Evolutionary conservation across 2,888 invertebrate genomes (phyloP), one percentile per base, ranked within the genome.

Genomic region (Sacculina carcini): DNA sequence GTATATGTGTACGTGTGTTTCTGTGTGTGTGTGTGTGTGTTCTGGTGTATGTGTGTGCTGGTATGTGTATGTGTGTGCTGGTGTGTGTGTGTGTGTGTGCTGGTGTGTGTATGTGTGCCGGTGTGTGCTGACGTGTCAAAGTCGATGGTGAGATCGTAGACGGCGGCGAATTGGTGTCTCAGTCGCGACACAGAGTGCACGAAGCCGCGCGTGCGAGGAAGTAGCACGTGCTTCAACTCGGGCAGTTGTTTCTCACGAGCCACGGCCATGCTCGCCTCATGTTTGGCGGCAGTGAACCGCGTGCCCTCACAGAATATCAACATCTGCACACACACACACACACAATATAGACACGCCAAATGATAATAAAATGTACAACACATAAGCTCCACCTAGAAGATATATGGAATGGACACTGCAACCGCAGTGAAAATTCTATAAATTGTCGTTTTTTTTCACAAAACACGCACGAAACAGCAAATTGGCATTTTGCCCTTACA

Each of bases 161-260:
- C 74, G 26, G 79, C 83, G 5, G 78, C 77, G 51, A 56, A 56
- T 34, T 56, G 50, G 48, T 75, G 80, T 61, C 78, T 75, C 64
- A 92, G 74, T 58, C 79, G 75, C 51, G 79, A 77, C 59, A 89
- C 69, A 63, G 86, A 86, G 50, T 84, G 78, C 1, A 78, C 78
- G 63, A 94, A 94, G 2, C 94, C 94, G 66, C 80, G 81, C n/a
- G 90, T 85, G 55, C 92, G 73, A n/a, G 94, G 92, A 26, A 85
- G 77, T 48, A 94, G 71, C 63, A 90, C 89, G 63, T 92, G 78
- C 62, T 87, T 85, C 28, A 92, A 69, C 57, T 76, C 69, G 0
- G 85, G 79, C 59, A 90, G 73, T 57, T 84, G 84, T 61, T 83
- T 82, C 59, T 85, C 78, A 60, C 73, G 72, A 1, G 90, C 87